A percentile compares a stretch with the other conserved stretches of the same genome.
Conservation (phyloP, 35 echinoderm and acorn worm genomes). For the Lytechinus pictus region DNA sequence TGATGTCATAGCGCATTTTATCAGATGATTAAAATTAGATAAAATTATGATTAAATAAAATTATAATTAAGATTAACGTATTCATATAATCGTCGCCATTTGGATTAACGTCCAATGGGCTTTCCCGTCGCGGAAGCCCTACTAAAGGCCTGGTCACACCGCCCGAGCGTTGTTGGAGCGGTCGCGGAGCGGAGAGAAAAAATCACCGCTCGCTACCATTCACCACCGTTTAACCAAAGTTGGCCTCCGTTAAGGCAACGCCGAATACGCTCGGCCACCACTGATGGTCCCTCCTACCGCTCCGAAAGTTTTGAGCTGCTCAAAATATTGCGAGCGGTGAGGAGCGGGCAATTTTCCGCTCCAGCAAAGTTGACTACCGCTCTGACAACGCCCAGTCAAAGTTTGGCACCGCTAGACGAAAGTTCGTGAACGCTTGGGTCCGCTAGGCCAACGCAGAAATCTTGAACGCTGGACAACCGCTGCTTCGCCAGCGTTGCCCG, state of each 20-base stretch:
- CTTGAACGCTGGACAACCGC: conserved; percentile 36
- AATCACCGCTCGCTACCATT: no score
- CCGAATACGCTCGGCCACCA: conserved; percentile 13
- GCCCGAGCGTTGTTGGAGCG: no score
- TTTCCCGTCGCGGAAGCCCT: no score
- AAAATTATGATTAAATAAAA: no score
- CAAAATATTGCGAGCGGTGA: conserved; percentile 43
- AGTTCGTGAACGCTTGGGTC: conserved; percentile 34
- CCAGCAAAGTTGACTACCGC: conserved; percentile 37
- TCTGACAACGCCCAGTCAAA: conserved; percentile 42
- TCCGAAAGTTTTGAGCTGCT: conserved; percentile 39
- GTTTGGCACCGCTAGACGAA: conserved; percentile 30
- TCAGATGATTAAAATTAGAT: no score
- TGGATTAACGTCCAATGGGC: no score
- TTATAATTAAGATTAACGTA: no score
- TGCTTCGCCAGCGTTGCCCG: conserved; percentile 37
- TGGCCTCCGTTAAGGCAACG: conserved; percentile 41
- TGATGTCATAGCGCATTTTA: no score
- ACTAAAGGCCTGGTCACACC: no score
- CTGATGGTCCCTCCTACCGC: conserved; percentile 40
- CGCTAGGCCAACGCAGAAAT: conserved; percentile 38
- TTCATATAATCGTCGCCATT: no score
- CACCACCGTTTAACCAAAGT: conserved; percentile 41
- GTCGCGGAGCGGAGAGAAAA: no score
- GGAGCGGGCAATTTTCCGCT: conserved; percentile 38